Evolutionary conservation across 2,113 vertebrate genomes (phyloP).

Genomic region (Tachysurus fulvidraco): DNA sequence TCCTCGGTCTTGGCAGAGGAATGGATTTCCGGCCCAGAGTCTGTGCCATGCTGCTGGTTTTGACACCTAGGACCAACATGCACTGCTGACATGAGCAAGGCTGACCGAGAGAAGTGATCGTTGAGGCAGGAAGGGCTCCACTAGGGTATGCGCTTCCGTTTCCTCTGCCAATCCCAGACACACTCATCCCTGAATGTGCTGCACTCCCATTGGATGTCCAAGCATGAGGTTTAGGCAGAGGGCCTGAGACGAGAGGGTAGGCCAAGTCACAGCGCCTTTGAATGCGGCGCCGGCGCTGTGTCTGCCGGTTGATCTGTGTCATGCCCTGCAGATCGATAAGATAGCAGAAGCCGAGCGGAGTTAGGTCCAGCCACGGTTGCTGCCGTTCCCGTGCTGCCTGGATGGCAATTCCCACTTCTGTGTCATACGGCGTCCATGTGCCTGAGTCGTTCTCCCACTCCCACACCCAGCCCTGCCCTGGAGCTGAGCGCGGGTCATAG

Average conservation of each 20-base stretch:
- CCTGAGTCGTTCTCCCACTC: conserved; percentile 95
- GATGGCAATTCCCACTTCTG: conserved; percentile 95
- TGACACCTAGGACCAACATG: conserved; percentile 86
- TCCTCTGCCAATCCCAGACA: conserved; percentile 71
- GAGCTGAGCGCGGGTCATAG: conserved; percentile 92
- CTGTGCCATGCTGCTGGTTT: conserved; percentile 72
- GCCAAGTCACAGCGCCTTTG: conserved; percentile 87
- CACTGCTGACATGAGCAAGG: conserved; percentile 90
- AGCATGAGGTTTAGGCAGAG: conserved; percentile 80
- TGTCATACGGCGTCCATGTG: conserved; percentile 96
- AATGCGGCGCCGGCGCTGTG: conserved; percentile 86
- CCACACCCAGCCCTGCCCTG: conserved; percentile 95
- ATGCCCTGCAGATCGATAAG: conserved; percentile 97
- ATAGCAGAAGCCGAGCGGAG: conserved; percentile 96
- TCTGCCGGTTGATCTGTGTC: conserved; percentile 97
- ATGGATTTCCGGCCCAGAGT: conserved; percentile 73
- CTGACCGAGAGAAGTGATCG: conserved; percentile 74
- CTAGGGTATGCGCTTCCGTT: conserved; percentile 75
- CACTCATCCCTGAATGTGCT: conserved; percentile 69
- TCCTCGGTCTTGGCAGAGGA: conserved; percentile 64
- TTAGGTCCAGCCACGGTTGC: conserved; percentile 96
- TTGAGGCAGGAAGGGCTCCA: conserved; percentile 72
- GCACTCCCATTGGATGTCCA: conserved; percentile 67
- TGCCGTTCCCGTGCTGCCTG: conserved; percentile 95
- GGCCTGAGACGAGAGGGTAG: conserved; percentile 85